Evolutionary conservation across 2,113 vertebrate species (phyloP).

Genomic region (Meles meles): DNA sequence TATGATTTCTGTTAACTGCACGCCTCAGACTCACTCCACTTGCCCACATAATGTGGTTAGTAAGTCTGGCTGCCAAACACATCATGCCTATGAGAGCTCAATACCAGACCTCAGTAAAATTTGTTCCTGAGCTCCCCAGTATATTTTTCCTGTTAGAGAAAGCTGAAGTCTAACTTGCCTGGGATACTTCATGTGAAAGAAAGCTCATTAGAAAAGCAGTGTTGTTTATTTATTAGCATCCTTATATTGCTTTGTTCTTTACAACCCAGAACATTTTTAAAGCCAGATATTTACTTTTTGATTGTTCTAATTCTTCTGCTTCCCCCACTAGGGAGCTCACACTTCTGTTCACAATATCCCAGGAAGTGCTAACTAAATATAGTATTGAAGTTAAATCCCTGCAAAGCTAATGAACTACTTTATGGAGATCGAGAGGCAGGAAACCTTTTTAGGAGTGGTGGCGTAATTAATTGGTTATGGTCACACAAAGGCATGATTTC

Average conservation of each 20-base stretch:
- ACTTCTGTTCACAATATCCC: neutral
- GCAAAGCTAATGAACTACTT: conserved; percentile 38
- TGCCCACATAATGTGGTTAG: neutral
- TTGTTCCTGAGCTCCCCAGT: neutral
- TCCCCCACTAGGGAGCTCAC: neutral
- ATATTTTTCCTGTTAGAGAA: neutral
- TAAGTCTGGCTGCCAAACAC: neutral
- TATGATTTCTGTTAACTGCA: neutral
- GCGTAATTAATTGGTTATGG: conserved; percentile 26
- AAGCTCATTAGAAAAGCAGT: neutral
- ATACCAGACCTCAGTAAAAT: neutral
- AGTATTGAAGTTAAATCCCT: conserved; percentile 28
- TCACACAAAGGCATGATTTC: conserved; percentile 25
- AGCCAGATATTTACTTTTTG: conserved; percentile 34
- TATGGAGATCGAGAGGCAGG: conserved; percentile 48
- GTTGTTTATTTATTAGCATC: neutral
- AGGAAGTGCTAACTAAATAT: conserved; percentile 24
- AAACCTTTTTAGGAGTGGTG: neutral
- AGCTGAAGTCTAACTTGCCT: neutral
- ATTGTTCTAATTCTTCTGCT: neutral
- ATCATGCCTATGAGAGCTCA: neutral
- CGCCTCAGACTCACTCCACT: neutral
- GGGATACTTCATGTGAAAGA: neutral
- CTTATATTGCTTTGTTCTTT: neutral
- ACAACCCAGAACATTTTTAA: neutral